These are phyloP conservation scores for Pseudoips prasinana DNA, from an alignment of 2,888 invertebrate species.

Conservation along the genomic window DNA sequence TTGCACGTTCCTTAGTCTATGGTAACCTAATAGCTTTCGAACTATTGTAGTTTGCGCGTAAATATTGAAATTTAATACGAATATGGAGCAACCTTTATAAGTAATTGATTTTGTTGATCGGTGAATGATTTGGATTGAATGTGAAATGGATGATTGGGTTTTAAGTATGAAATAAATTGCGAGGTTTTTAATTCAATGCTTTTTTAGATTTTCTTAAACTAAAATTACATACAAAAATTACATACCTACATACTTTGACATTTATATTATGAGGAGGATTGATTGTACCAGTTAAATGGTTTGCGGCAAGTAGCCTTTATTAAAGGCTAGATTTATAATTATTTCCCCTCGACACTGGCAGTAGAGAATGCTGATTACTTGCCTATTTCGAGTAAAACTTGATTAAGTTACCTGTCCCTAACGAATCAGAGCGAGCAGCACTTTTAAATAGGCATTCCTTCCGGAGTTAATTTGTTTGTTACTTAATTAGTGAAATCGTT, in stretches of 20 bases:
- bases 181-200: no score
- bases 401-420: no score
- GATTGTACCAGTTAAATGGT: no score
- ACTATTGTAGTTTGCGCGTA: slow-evolving; percentile 23
- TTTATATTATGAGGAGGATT: no score
- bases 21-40: slow-evolving; percentile 26
- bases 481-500: slow-evolving; percentile 59
- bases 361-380: no score
- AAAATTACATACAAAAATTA: no score
- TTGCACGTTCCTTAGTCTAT: slow-evolving; percentile 17
- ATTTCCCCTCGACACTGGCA: no score
- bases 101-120: slow-evolving; percentile 5
- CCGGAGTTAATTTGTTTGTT: slow-evolving; percentile 44
- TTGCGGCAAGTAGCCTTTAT: not conserved
- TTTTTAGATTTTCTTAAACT: no score
- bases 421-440: slow-evolving; percentile 1
- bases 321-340: not conserved
- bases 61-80: slow-evolving; percentile 30
- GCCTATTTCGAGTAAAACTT: no score
- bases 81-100: slow-evolving; percentile 3
- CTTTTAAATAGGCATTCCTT: slow-evolving; percentile 28
- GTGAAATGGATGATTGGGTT: not conserved
- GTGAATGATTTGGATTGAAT: not conserved
- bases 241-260: no score
- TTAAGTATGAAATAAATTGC: slow-evolving; percentile 3